Evolutionary conservation across 2,113 vertebrate species (phyloP).

Genomic region (Genyomyrus donnyi): DNA sequence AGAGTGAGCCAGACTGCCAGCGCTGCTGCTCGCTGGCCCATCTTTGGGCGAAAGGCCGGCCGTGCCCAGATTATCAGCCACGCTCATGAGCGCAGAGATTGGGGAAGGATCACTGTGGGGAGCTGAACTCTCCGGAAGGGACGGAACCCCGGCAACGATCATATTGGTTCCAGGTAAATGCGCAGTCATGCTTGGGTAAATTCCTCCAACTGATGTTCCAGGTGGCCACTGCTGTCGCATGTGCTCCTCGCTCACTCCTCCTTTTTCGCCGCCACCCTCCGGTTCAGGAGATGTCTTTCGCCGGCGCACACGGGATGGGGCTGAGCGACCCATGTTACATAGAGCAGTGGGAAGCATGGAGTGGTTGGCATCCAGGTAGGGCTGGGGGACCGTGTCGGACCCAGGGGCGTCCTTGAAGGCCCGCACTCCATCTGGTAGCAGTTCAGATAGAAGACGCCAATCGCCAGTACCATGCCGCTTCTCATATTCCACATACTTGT

Average conservation of each 20-base stretch:
- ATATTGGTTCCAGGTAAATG: conserved; percentile 37
- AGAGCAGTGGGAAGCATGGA: conserved; percentile 49
- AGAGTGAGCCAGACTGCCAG: conserved; percentile 45
- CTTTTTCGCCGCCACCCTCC: conserved; percentile 63
- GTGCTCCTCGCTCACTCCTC: conserved; percentile 55
- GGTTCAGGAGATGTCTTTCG: conserved; percentile 69
- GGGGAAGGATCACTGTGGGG: conserved; percentile 63
- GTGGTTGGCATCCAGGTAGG: conserved; percentile 57
- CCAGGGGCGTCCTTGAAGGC: conserved; percentile 70
- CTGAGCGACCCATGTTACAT: conserved; percentile 41
- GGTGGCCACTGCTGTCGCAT: conserved; percentile 59
- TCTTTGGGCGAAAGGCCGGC: conserved; percentile 69
- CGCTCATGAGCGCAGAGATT: conserved; percentile 73
- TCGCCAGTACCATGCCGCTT: conserved; percentile 71
- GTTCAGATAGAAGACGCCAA: conserved; percentile 77
- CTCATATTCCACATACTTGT: conserved; percentile 81
- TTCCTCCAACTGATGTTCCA: conserved; percentile 35
- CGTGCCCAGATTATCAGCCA: conserved; percentile 63
- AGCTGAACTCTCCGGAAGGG: conserved; percentile 47
- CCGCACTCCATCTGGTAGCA: conserved; percentile 72
- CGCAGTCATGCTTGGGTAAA: conserved; percentile 49
- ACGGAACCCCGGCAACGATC: conserved; percentile 20
- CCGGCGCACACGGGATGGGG: conserved; percentile 49
- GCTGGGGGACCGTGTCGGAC: conserved; percentile 69
- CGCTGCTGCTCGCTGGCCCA: conserved; percentile 45